phyloP scores from a whole-genome alignment of 2,113 vertebrate species.

The Falco punctatus region DNA sequence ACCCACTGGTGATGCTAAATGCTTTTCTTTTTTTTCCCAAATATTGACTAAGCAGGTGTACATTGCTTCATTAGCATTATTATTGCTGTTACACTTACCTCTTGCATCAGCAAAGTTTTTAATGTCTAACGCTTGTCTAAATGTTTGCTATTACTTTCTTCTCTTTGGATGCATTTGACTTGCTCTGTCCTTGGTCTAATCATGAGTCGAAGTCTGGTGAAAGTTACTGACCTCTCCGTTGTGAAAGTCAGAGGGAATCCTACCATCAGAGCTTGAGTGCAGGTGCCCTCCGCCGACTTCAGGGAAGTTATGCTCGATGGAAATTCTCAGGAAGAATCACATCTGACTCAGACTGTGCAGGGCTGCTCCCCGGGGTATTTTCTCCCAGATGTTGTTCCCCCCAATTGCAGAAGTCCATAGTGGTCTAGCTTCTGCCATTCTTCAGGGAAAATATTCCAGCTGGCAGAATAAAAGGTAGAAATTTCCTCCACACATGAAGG shows the following conservation, averaged over 20 bases:
- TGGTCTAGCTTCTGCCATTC: not conserved
- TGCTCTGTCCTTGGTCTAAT: not conserved
- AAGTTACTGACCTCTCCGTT: rapidly evolving
- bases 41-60: not conserved
- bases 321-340: not conserved
- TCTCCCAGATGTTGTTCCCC: not conserved
- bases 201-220: not conserved
- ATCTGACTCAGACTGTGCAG: not conserved
- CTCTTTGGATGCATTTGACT: not conserved
- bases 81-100: not conserved
- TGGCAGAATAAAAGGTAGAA: not conserved
- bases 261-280: not conserved
- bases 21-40: not conserved
- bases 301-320: not conserved
- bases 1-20: not conserved
- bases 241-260: not conserved
- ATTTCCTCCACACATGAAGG: not conserved
- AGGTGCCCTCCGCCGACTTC: not conserved
- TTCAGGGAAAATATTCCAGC: not conserved
- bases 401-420: not conserved
- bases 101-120: not conserved
- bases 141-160: not conserved
- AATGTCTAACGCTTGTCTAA: not conserved
- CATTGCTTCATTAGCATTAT: not conserved
- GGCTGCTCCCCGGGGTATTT: not conserved